Conservation (phyloP, 2,797 vertebrate genomes). For the Rhinatrema bivittatum region DNA sequence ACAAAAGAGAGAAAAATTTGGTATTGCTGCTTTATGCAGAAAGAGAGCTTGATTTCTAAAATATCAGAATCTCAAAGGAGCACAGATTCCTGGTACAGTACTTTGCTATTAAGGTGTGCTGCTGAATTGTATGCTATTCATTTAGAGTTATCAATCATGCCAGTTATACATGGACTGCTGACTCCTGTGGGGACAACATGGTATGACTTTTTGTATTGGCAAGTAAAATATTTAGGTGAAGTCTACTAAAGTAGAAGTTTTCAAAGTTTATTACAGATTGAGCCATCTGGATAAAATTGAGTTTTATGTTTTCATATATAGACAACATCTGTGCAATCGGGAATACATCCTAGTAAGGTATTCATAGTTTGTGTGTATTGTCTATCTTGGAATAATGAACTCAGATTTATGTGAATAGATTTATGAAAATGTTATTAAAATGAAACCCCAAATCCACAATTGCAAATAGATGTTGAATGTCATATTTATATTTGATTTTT, state of each 20-base stretch:
- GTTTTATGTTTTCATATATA: neutral
- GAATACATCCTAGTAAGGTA: neutral
- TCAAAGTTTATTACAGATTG: neutral
- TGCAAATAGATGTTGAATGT: too few species aligned
- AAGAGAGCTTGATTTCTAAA: too few species aligned
- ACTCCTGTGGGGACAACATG: neutral
- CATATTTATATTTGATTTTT: too few species aligned
- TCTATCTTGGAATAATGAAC: neutral
- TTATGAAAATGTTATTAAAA: too few species aligned
- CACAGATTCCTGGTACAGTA: too few species aligned
- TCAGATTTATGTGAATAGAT: neutral
- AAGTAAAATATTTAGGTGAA: slow-evolving; percentile 10
- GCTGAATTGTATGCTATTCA: neutral
- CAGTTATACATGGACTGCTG: neutral
- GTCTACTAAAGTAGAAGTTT: neutral
- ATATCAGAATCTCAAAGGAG: too few species aligned
- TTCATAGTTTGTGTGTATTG: neutral
- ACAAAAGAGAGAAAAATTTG: too few species aligned
- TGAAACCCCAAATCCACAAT: too few species aligned
- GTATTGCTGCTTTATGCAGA: too few species aligned
- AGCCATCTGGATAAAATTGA: slow-evolving; percentile 18
- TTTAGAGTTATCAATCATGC: neutral
- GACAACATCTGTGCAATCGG: slow-evolving; percentile 6
- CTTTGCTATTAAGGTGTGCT: too few species aligned
- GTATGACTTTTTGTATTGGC: neutral